Evolutionary conservation across 2,888 invertebrate genomes (phyloP).

Genomic region (Plutella xylostella): DNA sequence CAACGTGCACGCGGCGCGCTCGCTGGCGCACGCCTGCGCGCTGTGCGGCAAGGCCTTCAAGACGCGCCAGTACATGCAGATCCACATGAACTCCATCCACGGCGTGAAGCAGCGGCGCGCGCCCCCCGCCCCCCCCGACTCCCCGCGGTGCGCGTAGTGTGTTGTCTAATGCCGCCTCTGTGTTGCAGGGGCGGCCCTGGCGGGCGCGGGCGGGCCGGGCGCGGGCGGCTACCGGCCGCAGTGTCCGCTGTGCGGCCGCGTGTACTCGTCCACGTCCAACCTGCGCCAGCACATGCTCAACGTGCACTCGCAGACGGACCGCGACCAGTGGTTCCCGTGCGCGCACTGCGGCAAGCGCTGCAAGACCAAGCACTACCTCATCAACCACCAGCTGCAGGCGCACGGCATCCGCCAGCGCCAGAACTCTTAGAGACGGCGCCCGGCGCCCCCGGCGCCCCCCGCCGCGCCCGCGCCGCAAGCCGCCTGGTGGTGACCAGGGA

Average conservation of each 20-base stretch:
- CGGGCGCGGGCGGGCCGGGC: slow-evolving; percentile 48
- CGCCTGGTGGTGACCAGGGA: slow-evolving; percentile 27
- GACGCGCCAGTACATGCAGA: slow-evolving; percentile 78
- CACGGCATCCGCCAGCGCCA: slow-evolving; percentile 80
- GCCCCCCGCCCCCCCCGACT: slow-evolving; percentile 31
- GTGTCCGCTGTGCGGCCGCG: slow-evolving; percentile 78
- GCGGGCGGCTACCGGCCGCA: slow-evolving; percentile 69
- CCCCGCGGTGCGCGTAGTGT: slow-evolving; percentile 39
- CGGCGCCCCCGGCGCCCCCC: slow-evolving; percentile 34
- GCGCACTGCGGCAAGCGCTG: slow-evolving; percentile 80
- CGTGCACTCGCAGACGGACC: slow-evolving; percentile 77
- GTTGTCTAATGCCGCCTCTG: slow-evolving; percentile 71
- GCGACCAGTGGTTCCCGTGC: slow-evolving; percentile 79
- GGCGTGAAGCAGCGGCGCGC: slow-evolving; percentile 72
- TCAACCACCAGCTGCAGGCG: slow-evolving; percentile 81
- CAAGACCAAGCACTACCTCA: slow-evolving; percentile 82
- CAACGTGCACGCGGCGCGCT: slow-evolving; percentile 74
- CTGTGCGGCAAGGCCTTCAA: slow-evolving; percentile 76
- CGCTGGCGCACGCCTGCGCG: slow-evolving; percentile 71
- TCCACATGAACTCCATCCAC: slow-evolving; percentile 76
- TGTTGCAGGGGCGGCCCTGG: slow-evolving; percentile 75
- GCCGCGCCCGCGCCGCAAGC: slow-evolving; percentile 17
- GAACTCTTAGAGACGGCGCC: slow-evolving; percentile 63
- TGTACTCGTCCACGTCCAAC: slow-evolving; percentile 80
- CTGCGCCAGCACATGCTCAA: slow-evolving; percentile 82